These are phyloP conservation scores for Tetranychus piercei DNA, from an alignment of 2,888 invertebrate genomes.

Conservation along the genomic window DNA sequence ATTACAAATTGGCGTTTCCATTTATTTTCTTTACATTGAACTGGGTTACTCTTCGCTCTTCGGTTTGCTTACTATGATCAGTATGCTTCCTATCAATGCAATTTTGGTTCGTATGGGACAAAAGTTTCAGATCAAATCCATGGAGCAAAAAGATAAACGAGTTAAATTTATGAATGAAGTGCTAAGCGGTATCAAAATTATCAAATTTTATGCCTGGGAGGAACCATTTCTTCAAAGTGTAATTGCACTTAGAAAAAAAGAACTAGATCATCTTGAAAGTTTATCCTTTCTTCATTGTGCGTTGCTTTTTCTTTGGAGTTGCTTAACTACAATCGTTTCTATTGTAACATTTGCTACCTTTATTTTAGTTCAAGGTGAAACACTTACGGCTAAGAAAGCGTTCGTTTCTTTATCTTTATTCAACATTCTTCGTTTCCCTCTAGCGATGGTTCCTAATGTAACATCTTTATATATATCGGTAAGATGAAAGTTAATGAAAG, in stretches of 20 bases:
- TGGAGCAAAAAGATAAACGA: slow-evolving; percentile 80
- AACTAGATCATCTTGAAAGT: slow-evolving; percentile 68
- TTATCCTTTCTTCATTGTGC: slow-evolving; percentile 77
- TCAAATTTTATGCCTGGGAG: slow-evolving; percentile 25
- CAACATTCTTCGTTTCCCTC: slow-evolving; percentile 64
- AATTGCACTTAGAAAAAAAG: slow-evolving; percentile 62
- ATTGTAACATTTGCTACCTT: slow-evolving; percentile 65
- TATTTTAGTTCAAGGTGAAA: slow-evolving; percentile 45
- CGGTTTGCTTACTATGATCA: slow-evolving; percentile 78
- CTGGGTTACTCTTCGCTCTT: slow-evolving; percentile 49
- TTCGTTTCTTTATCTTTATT: slow-evolving; percentile 74
- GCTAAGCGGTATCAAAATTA: slow-evolving; percentile 61
- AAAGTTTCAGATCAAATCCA: slow-evolving; percentile 57
- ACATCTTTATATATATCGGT: slow-evolving; percentile 25
- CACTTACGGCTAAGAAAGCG: slow-evolving; percentile 57
- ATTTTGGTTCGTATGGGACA: slow-evolving; percentile 62
- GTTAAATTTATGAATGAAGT: slow-evolving; percentile 86
- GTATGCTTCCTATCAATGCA: slow-evolving; percentile 73
- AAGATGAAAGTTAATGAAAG: no score
- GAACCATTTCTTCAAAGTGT: slow-evolving; percentile 45
- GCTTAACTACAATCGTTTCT: slow-evolving; percentile 79
- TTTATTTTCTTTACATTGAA: slow-evolving; percentile 51
- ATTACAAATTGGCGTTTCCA: slow-evolving; percentile 60
- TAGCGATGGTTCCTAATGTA: slow-evolving; percentile 38
- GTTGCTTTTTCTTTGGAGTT: slow-evolving; percentile 54